Conservation (phyloP, 2,888 invertebrate species). For the Dolichomitus sp. region DNA sequence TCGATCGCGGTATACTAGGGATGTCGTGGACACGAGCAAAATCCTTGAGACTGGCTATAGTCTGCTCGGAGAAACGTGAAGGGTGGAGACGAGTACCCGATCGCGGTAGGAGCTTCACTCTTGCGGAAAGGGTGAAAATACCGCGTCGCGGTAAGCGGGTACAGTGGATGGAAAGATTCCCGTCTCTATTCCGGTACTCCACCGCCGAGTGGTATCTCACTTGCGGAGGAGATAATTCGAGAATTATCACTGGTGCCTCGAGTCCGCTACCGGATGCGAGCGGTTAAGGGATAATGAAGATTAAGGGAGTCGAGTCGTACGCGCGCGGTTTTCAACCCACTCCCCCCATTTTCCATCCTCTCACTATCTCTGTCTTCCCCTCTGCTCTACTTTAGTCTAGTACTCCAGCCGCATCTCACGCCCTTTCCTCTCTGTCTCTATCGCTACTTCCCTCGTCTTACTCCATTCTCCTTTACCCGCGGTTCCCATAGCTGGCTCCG, state of each 20-base stretch:
- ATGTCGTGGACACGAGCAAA: constrained; percentile 18
- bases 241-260: constrained; percentile 70
- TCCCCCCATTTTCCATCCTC: constrained; percentile 59
- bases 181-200: constrained; percentile 2
- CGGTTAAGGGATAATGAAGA: constrained; percentile 78
- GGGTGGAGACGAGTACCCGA: not conserved
- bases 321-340: constrained; percentile 68
- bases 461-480: constrained; percentile 5
- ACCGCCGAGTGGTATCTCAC: constrained; percentile 57
- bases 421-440: constrained; percentile 34
- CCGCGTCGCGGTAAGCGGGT: constrained; percentile 3
- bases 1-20: constrained; percentile 5
- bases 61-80: not conserved
- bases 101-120: constrained; percentile 3
- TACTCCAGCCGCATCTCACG: constrained; percentile 27
- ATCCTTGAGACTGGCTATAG: constrained; percentile 21
- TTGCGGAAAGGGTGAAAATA: constrained; percentile 28
- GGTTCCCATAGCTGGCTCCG: constrained; percentile 16
- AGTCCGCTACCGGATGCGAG: constrained; percentile 72
- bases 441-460: constrained; percentile 31
- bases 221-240: constrained; percentile 67
- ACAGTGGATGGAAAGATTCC: constrained; percentile 12
- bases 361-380: constrained; percentile 39
- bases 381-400: constrained; percentile 49
- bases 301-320: constrained; percentile 72